Base-by-base conservation (phyloP, 2,888 invertebrate genomes). In the Drosophila villosipedis region DNA sequence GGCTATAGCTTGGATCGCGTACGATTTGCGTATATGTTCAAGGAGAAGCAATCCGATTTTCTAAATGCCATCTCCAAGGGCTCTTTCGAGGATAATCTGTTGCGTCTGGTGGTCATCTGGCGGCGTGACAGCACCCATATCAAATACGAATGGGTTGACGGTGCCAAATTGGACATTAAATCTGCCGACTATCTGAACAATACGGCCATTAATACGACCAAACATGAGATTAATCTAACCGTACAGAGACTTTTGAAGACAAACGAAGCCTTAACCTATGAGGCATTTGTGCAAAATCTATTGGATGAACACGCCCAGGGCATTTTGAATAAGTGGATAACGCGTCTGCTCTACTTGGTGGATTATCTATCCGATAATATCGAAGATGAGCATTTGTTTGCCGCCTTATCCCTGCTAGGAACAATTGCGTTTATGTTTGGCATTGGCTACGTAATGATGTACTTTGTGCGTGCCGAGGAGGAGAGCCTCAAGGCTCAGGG, bases 41-140 rank as follows among this genome's bases (percentile, higher is more conserved):
- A 96, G 91, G 94, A 94, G 62, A 93, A 93, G 76, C 98, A 99
- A 94, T 94, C 95, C 2, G 96, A 96, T 82, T 98, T 98, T 93
- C 95, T 98, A 30, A 95, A 96, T 73, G 92, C 92, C 14, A 90
- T 93, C 73, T 90, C 94, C 78, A 94, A 94, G 90, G 95, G 95
- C 76, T 95, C 95, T 1, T 83, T 89, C 0, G 92, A 94, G 78
- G 96, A 96, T 79, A 95, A 97, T 58, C 94, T 96, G 52, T 94
- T 97, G 73, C 95, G 97, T 82, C 95, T 98, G 71, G 98, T 98
- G 2, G 96, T 98, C 54, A 95, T 98, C 76, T 99, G 98, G 98
- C 95, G 98, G 2, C 95, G 96, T 49, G 98, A 98, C 91, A 95
- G 96, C 14, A 95, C 96, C n/a, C 96, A 96, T 82, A 94, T 99